These are phyloP conservation scores for Urophycis tenuis DNA, from an alignment of 2,797 vertebrate species.

Conservation along the genomic window DNA sequence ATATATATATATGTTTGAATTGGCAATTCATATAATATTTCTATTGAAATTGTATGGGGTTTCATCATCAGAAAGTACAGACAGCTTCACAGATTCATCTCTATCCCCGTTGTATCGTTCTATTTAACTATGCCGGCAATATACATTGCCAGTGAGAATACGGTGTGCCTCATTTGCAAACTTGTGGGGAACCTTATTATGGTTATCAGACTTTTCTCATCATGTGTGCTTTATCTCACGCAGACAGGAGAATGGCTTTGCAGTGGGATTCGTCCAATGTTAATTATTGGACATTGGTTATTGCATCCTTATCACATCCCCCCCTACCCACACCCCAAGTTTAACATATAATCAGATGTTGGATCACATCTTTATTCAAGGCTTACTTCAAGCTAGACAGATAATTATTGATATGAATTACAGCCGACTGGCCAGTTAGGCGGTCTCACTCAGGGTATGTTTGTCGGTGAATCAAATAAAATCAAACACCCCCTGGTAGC, in stretches of 20 bases:
- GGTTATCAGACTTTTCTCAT: conserved; percentile 1
- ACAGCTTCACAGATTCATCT: not conserved
- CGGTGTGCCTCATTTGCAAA: not conserved
- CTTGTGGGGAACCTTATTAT: not conserved
- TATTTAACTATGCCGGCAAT: not conserved
- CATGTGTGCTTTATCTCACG: not conserved
- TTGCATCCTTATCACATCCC: not conserved
- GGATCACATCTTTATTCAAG: conserved; percentile 3
- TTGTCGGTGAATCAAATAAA: not conserved
- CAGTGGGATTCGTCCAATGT: not conserved
- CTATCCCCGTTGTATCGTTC: not conserved
- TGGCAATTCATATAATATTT: no score
- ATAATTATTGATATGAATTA: not conserved
- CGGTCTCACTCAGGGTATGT: not conserved
- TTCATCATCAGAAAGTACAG: not conserved
- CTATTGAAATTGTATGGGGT: no score
- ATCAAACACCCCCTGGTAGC: not conserved
- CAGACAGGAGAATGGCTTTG: not conserved
- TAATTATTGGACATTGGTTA: conserved; percentile 5
- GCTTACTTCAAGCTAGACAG: not conserved
- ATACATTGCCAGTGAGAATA: not conserved
- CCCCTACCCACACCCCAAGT: not conserved
- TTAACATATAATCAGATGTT: not conserved
- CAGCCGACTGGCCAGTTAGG: not conserved
- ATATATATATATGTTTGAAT: no score